These are phyloP conservation scores for Drosophila teissieri DNA, from an alignment of 1,140 invertebrate species.

Conservation along the genomic window DNA sequence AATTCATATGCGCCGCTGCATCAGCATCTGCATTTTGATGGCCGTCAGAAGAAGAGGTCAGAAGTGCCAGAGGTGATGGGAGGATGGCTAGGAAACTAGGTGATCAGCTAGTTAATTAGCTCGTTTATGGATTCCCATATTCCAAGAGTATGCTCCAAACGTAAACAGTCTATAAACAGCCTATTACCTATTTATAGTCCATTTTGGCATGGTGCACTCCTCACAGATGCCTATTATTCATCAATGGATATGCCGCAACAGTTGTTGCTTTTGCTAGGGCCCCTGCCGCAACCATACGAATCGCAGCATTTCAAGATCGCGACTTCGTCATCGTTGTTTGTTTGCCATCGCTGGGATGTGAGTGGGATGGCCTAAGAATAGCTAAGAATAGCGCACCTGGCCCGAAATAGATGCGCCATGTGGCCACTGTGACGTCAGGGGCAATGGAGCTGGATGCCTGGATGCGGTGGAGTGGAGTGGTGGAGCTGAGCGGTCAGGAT, in stretches of 20 bases:
- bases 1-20: slow-evolving; percentile 11
- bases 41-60: slow-evolving; percentile 2
- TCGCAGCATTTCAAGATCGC: slow-evolving; percentile 5
- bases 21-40: slow-evolving; percentile 5
- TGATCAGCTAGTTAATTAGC: neutral
- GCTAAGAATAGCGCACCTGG: slow-evolving; percentile 8
- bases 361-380: slow-evolving; percentile 15
- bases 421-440: slow-evolving; percentile 1
- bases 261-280: neutral
- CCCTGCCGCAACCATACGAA: neutral
- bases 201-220: neutral
- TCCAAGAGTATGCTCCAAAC: no score
- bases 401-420: slow-evolving; percentile 8
- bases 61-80: neutral
- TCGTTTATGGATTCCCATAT: no score
- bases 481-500: slow-evolving; percentile 5
- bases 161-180: no score
- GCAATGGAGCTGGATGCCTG: neutral
- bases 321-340: slow-evolving; percentile 15
- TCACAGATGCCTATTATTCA: neutral
- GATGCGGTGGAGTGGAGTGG: neutral
- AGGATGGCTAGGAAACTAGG: neutral
- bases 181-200: no score
- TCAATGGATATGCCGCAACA: no score
- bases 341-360: slow-evolving; percentile 7